Conservation (phyloP, 2,113 vertebrate genomes). For the Campylorhamphus procurvoides region DNA sequence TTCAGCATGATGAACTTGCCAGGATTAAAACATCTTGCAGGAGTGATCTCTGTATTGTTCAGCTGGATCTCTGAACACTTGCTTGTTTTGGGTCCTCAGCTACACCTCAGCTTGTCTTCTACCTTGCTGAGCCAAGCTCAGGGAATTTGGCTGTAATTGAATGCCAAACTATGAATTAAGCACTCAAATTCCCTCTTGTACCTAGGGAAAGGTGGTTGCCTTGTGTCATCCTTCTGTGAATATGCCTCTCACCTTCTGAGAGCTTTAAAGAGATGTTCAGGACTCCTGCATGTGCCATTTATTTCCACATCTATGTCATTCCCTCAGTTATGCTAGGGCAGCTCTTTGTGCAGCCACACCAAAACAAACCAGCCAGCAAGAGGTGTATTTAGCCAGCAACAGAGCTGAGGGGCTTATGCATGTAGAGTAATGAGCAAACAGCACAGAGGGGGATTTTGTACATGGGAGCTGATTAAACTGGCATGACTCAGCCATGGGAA, state of each 20-base stretch:
- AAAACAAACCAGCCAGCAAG: background rate
- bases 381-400: background rate
- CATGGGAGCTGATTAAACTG: background rate
- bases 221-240: rapidly evolving
- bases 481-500: background rate
- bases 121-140: background rate
- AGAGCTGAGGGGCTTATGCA: background rate
- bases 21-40: background rate
- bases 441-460: background rate
- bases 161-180: background rate
- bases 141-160: background rate
- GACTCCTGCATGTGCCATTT: background rate
- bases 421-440: background rate
- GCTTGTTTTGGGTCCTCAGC: background rate
- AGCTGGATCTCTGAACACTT: background rate
- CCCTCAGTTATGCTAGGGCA: background rate
- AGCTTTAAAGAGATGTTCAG: background rate
- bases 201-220: background rate
- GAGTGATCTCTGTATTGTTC: background rate
- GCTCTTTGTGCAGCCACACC: background rate
- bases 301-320: background rate
- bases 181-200: background rate
- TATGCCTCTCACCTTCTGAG: rapidly evolving
- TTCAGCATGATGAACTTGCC: background rate
- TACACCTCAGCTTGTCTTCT: background rate